Percentiles rank a stretch among this genome's conserved stretches.
These are phyloP conservation scores for Festucalex cinctus DNA, from an alignment of 2,113 vertebrate genomes.

Conservation along the genomic window DNA sequence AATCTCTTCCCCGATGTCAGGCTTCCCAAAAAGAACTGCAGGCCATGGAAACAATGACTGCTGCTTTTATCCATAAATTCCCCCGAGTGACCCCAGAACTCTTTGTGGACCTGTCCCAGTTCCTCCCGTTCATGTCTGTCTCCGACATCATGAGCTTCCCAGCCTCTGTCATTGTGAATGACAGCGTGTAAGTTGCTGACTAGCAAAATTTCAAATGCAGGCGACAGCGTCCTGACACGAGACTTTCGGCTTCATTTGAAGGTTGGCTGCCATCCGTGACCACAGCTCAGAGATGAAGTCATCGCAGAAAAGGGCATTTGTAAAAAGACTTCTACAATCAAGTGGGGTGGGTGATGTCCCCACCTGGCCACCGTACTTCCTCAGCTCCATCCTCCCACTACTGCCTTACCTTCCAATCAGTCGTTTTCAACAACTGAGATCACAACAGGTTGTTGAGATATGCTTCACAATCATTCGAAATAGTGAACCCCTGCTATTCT, in stretches of 20 bases:
- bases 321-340: conserved; percentile 79
- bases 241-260: conserved; percentile 42
- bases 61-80: conserved; percentile 82
- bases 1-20: conserved; percentile 56
- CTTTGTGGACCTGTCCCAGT: conserved; percentile 84
- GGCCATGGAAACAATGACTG: conserved; percentile 81
- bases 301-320: conserved; percentile 85
- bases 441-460: conserved; percentile 76
- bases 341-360: conserved; percentile 79
- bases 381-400: conserved; percentile 77
- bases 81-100: conserved; percentile 82
- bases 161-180: conserved; percentile 79
- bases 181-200: conserved; percentile 79
- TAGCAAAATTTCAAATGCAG: background rate
- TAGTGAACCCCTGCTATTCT: background rate
- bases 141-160: conserved; percentile 85
- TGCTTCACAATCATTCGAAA: background rate
- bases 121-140: conserved; percentile 87
- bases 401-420: conserved; percentile 81
- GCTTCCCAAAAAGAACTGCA: conserved; percentile 75
- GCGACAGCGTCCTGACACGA: background rate
- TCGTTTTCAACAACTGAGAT: conserved; percentile 81
- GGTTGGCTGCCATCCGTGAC: conserved; percentile 80
- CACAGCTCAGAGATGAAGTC: conserved; percentile 82
- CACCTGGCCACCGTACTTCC: conserved; percentile 81